A percentile compares a stretch with the other conserved stretches of the same genome.
These are phyloP conservation scores for Notiomystis cincta DNA, from an alignment of 2,113 vertebrate species.

Conservation along the genomic window DNA sequence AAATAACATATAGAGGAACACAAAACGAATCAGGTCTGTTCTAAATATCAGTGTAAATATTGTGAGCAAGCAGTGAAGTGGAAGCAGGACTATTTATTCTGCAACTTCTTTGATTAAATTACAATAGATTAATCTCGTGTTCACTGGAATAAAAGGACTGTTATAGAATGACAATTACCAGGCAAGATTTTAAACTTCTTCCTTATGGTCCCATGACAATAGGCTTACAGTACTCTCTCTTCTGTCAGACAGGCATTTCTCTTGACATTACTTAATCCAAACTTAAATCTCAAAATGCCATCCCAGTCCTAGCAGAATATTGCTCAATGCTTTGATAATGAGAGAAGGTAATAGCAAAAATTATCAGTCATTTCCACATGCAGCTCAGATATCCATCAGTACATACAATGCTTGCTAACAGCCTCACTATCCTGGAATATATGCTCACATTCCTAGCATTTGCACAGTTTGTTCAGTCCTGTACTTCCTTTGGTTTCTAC, in stretches of 20 bases:
- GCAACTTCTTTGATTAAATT: neutral
- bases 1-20: neutral
- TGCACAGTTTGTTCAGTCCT: neutral
- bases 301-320: neutral
- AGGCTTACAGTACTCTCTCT: neutral
- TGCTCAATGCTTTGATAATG: neutral
- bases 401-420: neutral
- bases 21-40: neutral
- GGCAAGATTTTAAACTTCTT: neutral
- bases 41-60: neutral
- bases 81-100: neutral
- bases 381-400: neutral
- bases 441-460: neutral
- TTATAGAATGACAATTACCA: neutral
- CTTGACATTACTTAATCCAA: neutral
- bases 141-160: neutral
- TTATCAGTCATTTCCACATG: neutral
- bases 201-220: neutral
- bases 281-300: neutral
- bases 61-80: neutral
- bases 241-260: neutral
- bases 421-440: neutral
- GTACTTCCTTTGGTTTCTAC: neutral
- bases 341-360: neutral
- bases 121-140: neutral